A percentile compares a stretch with the other conserved stretches of the same genome.
Conservation (phyloP, 2,888 invertebrate species). For the Tetragnatha montana region DNA sequence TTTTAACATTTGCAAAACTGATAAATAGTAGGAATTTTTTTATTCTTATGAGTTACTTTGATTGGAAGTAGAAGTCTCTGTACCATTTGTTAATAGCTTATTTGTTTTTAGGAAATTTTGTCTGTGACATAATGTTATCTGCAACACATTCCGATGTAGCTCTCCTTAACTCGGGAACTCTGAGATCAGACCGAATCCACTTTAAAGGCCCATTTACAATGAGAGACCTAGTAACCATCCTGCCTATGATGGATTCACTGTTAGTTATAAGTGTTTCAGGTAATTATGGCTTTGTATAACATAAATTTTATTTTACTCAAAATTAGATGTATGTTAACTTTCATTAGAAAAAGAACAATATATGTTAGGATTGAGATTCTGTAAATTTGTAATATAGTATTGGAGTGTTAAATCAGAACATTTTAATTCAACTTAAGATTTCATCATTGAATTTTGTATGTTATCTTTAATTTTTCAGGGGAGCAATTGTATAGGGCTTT, state of each 20-base stretch:
- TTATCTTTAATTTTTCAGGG: conserved; percentile 77
- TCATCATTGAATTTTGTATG: neutral
- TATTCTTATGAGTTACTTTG: no score
- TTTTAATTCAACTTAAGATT: neutral
- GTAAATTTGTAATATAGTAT: neutral
- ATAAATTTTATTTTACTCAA: conserved; percentile 3
- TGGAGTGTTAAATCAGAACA: neutral
- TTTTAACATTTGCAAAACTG: no score
- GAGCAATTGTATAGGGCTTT: conserved; percentile 83
- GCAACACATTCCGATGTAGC: conserved; percentile 91
- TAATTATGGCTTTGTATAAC: conserved; percentile 73
- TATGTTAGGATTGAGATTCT: neutral
- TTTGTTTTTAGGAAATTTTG: conserved; percentile 77
- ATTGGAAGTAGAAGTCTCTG: no score
- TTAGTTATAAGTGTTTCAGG: conserved; percentile 86
- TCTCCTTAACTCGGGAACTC: conserved; percentile 90
- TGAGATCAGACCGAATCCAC: conserved; percentile 86
- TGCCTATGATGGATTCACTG: conserved; percentile 90
- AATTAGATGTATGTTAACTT: neutral
- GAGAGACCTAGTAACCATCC: conserved; percentile 87
- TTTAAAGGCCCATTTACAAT: conserved; percentile 89
- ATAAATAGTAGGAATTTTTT: no score
- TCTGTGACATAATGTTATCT: conserved; percentile 83
- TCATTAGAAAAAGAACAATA: neutral
- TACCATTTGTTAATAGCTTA: neutral